Conservation (phyloP, 30 jellyfish, hydroid and myxozoan genomes). For the Sanderia malayensis region DNA sequence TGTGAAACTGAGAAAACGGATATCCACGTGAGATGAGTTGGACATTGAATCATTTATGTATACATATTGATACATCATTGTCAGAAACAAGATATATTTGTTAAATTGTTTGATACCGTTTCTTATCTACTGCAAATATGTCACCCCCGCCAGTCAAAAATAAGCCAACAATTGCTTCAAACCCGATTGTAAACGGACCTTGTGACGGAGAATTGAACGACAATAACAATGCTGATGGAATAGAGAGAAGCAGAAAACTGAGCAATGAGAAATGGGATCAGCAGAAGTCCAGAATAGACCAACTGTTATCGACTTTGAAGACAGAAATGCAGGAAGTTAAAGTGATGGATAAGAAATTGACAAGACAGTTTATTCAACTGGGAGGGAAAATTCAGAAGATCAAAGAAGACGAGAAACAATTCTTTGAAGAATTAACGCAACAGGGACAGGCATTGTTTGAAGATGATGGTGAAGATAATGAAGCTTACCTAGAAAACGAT, state of each 20-base stretch:
- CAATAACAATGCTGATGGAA: background rate
- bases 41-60: too few species aligned
- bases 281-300: slow-evolving; percentile 71
- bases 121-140: background rate
- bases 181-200: too few species aligned
- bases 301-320: slow-evolving; percentile 60
- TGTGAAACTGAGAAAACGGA: too few species aligned
- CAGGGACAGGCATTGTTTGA: slow-evolving; percentile 24
- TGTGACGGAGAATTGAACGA: too few species aligned
- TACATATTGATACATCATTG: too few species aligned
- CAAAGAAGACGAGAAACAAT: slow-evolving; percentile 53
- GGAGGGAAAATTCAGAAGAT: slow-evolving; percentile 83
- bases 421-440: slow-evolving; percentile 28
- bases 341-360: slow-evolving; percentile 76
- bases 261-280: slow-evolving; percentile 64
- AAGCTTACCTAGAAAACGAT: background rate
- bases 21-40: too few species aligned
- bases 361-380: slow-evolving; percentile 83
- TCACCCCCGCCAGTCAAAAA: background rate
- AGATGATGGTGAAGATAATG: slow-evolving; percentile 25
- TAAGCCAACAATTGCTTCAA: too few species aligned
- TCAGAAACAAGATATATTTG: too few species aligned
- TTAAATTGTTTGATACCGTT: too few species aligned
- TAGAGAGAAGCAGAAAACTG: background rate
- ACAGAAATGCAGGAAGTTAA: slow-evolving; percentile 76